Evolutionary conservation across 2,113 vertebrate species (phyloP).

Genomic region (Catharus bicknelli): DNA sequence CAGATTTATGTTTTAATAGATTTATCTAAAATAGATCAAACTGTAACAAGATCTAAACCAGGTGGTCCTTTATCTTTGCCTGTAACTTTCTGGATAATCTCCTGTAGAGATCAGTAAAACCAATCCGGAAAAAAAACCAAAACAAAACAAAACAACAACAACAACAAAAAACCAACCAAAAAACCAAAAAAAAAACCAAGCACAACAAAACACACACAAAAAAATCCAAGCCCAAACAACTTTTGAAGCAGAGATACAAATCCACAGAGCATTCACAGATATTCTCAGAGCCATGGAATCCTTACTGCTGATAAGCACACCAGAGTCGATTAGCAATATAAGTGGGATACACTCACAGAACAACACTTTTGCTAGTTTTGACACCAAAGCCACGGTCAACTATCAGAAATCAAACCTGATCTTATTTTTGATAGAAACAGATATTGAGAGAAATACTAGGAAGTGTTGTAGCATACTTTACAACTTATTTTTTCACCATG

Average conservation of each 20-base stretch:
- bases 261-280: background rate
- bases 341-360: background rate
- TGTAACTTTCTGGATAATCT: background rate
- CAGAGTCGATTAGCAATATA: background rate
- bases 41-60: constrained; percentile 17
- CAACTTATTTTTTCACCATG: background rate
- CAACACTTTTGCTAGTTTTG: background rate
- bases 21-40: constrained; percentile 31
- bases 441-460: background rate
- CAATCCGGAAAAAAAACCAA: background rate
- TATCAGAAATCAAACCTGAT: background rate
- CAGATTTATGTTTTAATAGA: constrained; percentile 34
- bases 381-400: background rate
- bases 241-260: background rate
- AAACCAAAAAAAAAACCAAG: too few relatives aligned
- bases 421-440: background rate
- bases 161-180: background rate
- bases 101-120: background rate
- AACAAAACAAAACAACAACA: background rate
- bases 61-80: background rate
- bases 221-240: fast-evolving
- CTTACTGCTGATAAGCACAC: background rate
- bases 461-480: background rate
- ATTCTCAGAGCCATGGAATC: background rate
- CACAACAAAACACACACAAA: too few relatives aligned